Percentiles rank a stretch among this genome's conserved stretches.
Evolutionary conservation across 23 tunicate genomes (phyloP).

Genomic region (Ascidia mentula): DNA sequence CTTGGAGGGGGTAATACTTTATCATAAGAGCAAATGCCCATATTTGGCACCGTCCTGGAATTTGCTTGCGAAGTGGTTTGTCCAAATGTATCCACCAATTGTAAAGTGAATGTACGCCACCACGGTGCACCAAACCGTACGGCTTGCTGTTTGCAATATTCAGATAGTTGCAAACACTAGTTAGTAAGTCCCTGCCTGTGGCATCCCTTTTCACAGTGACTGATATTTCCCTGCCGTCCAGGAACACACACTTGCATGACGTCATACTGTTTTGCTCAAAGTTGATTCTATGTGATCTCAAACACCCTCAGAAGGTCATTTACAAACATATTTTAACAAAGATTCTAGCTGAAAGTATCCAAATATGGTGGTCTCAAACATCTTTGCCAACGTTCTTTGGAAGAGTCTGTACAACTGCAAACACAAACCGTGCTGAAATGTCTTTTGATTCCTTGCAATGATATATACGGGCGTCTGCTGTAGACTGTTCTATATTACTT

Average conservation of each 20-base stretch:
- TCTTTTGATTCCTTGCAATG: too few species aligned
- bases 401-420: too few species aligned
- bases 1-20: constrained; percentile 58
- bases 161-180: constrained; percentile 72
- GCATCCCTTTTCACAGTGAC: constrained; percentile 64
- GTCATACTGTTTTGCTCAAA: neutral
- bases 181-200: constrained; percentile 58
- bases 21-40: constrained; percentile 82
- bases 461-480: too few species aligned
- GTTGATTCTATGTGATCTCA: neutral
- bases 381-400: too few species aligned
- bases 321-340: neutral
- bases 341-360: too few species aligned
- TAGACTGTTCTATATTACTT: too few species aligned
- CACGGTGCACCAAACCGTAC: constrained; percentile 63
- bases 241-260: constrained; percentile 66
- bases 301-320: neutral
- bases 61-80: constrained; percentile 50
- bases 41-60: constrained; percentile 72
- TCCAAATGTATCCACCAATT: constrained; percentile 85
- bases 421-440: too few species aligned
- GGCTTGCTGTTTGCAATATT: constrained; percentile 35
- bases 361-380: too few species aligned
- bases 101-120: constrained; percentile 57
- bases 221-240: constrained; percentile 67